These are phyloP conservation scores for Diarsia mendica DNA, from an alignment of 2,888 invertebrate species.

Conservation along the genomic window DNA sequence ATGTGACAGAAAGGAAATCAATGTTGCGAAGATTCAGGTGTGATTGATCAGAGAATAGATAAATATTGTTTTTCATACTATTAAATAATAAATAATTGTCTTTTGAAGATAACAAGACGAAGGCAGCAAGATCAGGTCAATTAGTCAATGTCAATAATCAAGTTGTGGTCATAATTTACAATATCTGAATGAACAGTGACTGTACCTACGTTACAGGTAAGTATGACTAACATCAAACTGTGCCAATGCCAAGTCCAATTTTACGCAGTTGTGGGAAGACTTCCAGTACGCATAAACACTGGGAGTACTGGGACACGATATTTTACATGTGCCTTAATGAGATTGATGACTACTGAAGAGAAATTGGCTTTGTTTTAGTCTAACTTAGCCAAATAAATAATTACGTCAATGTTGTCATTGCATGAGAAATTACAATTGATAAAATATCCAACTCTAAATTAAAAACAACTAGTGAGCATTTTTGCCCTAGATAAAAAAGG, in stretches of 20 bases:
- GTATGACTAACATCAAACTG: constrained; percentile 68
- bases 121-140: constrained; percentile 17
- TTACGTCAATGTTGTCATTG: background rate
- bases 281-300: constrained; percentile 44
- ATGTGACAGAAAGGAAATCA: background rate
- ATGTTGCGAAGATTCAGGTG: background rate
- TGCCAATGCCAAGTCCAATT: constrained; percentile 77
- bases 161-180: constrained; percentile 8
- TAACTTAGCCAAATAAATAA: constrained; percentile 4
- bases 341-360: constrained; percentile 4
- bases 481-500: background rate
- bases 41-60: background rate
- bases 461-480: background rate
- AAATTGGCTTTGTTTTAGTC: constrained; percentile 27
- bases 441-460: background rate
- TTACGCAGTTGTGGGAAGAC: constrained; percentile 63
- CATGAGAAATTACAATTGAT: constrained; percentile 1
- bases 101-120: background rate
- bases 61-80: background rate
- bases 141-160: background rate
- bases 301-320: constrained; percentile 25
- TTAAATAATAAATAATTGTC: background rate
- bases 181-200: constrained; percentile 50
- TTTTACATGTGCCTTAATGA: constrained; percentile 18
- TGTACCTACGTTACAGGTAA: constrained; percentile 50